phyloP scores from a whole-genome alignment of 2,888 invertebrate species.

The Neoitamus cyanurus region DNA sequence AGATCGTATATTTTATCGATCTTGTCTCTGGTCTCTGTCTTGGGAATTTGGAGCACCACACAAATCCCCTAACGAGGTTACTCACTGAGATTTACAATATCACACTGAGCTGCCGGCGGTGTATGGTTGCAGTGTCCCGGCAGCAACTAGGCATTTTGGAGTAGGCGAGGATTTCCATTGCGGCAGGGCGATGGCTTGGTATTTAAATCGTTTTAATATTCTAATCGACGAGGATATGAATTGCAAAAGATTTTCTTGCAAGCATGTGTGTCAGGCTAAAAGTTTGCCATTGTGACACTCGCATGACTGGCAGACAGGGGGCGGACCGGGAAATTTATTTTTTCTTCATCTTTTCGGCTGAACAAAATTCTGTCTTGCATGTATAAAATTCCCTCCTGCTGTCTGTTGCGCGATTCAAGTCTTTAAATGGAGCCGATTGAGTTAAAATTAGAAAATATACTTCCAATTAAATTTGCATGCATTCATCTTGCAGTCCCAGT shows the following conservation, averaged over 20 bases:
- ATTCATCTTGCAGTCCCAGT: background rate
- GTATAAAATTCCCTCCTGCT: background rate
- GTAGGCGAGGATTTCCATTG: conserved; percentile 8
- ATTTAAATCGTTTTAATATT: conserved; percentile 13
- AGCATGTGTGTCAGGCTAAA: background rate
- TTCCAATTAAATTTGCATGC: background rate
- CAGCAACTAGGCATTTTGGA: background rate
- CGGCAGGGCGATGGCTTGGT: conserved; percentile 20
- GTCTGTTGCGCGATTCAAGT: background rate
- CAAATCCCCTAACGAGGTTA: conserved; percentile 29
- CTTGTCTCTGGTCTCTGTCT: background rate
- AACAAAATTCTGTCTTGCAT: background rate
- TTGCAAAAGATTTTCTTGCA: background rate
- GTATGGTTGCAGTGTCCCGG: background rate
- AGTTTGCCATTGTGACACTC: background rate
- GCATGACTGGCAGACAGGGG: background rate
- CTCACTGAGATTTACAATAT: background rate
- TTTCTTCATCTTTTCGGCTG: background rate
- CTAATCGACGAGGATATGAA: conserved; percentile 4
- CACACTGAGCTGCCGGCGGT: background rate
- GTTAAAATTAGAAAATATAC: background rate
- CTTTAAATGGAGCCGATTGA: background rate
- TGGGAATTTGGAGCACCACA: conserved; percentile 17
- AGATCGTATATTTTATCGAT: conserved; percentile 12
- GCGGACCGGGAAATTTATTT: background rate